These are phyloP conservation scores for Paedocypris micromegethes DNA, from an alignment of 2,797 vertebrate genomes.

Conservation along the genomic window DNA sequence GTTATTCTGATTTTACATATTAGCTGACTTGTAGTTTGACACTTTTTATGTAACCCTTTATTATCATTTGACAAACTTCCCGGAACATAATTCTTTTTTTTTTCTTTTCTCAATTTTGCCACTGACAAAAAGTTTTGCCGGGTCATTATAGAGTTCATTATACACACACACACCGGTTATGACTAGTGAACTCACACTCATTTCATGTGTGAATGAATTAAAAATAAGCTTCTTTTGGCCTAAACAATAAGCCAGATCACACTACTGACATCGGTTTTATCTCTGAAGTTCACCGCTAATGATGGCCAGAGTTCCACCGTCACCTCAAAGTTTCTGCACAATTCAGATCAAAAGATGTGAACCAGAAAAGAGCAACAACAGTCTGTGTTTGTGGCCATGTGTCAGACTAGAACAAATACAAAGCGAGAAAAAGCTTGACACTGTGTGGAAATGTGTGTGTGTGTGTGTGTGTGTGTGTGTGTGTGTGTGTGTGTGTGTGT, in stretches of 20 bases:
- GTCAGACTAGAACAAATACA: not conserved
- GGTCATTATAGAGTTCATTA: too few relatives aligned
- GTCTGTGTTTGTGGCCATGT: not conserved
- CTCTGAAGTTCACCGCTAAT: not conserved
- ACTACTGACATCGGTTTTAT: not conserved
- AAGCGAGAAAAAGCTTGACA: not conserved
- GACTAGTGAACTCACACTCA: too few relatives aligned
- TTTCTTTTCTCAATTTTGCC: too few relatives aligned
- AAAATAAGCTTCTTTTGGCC: too few relatives aligned
- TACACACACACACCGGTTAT: too few relatives aligned
- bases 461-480: not conserved
- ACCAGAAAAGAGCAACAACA: not conserved
- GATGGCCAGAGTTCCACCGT: slow-evolving; percentile 12
- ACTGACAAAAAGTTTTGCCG: too few relatives aligned
- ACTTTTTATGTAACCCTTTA: too few relatives aligned
- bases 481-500: not conserved
- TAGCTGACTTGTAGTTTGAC: too few relatives aligned
- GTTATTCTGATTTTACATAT: too few relatives aligned
- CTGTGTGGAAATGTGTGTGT: slow-evolving; percentile 18
- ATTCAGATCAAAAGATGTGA: slow-evolving; percentile 8
- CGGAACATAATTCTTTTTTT: too few relatives aligned
- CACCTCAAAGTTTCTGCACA: not conserved
- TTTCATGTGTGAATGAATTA: too few relatives aligned
- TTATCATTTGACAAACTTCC: too few relatives aligned
- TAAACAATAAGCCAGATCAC: not conserved